These are phyloP conservation scores for Acanthurus leucopareius DNA, from an alignment of 2,797 vertebrate genomes.

Conservation along the genomic window DNA sequence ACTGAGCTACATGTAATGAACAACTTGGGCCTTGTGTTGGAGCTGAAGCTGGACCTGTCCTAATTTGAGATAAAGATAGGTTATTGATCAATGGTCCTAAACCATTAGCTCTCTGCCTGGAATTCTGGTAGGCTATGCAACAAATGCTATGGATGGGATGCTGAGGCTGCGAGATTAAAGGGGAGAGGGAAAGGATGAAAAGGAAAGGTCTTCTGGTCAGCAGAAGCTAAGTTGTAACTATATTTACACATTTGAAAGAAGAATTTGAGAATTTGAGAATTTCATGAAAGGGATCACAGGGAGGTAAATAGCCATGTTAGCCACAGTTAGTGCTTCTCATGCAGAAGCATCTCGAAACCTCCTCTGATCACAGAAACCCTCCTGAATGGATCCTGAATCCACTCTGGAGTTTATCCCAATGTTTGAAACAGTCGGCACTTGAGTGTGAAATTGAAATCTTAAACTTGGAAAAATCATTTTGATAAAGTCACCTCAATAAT, in stretches of 20 bases:
- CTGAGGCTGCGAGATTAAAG: slow-evolving; percentile 40
- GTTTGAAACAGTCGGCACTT: slow-evolving; percentile 32
- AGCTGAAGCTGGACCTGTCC: slow-evolving; percentile 60
- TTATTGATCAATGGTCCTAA: slow-evolving; percentile 75
- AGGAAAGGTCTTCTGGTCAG: slow-evolving; percentile 49
- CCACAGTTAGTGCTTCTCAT: no score
- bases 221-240: slow-evolving; percentile 44
- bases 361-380: neutral
- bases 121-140: slow-evolving; percentile 43
- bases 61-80: slow-evolving; percentile 72
- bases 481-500: neutral
- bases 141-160: slow-evolving; percentile 38
- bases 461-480: neutral
- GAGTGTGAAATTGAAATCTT: neutral
- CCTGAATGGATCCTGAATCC: neutral
- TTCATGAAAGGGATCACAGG: neutral
- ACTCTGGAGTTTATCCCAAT: slow-evolving; percentile 2
- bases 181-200: slow-evolving; percentile 17
- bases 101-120: slow-evolving; percentile 61
- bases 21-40: slow-evolving; percentile 57
- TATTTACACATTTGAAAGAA: slow-evolving; percentile 20
- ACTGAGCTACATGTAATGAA: slow-evolving; percentile 71
- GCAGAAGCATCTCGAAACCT: neutral
- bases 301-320: neutral
- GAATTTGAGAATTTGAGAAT: no score